A percentile compares a stretch with the other conserved stretches of the same genome.
Evolutionary conservation across 2,113 vertebrate genomes (phyloP).

Genomic region (Corythoichthys haematopterus): DNA sequence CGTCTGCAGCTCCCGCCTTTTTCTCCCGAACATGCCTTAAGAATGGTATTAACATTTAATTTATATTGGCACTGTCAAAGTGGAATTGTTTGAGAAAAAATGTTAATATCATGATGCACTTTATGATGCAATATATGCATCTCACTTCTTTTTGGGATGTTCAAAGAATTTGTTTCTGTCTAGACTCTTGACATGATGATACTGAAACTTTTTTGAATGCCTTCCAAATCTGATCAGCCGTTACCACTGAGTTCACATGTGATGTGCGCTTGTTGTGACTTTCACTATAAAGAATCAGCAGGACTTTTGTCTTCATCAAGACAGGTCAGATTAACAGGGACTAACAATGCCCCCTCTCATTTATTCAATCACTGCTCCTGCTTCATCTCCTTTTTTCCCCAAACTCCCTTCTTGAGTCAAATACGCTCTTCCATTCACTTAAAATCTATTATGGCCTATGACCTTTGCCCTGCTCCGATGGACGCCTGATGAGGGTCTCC

Average conservation of each 20-base stretch:
- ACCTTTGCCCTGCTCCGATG: slow-evolving; percentile 76
- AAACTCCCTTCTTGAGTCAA: slow-evolving; percentile 34
- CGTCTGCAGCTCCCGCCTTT: too few species aligned
- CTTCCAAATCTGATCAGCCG: slow-evolving; percentile 30
- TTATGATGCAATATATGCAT: background rate
- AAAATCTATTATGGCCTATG: slow-evolving; percentile 80
- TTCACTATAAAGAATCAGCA: slow-evolving; percentile 31
- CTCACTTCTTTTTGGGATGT: slow-evolving; percentile 4
- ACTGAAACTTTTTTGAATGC: slow-evolving; percentile 36
- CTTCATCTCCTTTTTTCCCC: slow-evolving; percentile 22
- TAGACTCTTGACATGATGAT: slow-evolving; percentile 60
- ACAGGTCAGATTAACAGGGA: slow-evolving; percentile 19
- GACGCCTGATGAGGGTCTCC: slow-evolving; percentile 76
- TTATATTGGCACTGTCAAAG: too few species aligned
- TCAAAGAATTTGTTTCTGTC: slow-evolving; percentile 47
- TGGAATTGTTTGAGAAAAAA: background rate
- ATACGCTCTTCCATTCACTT: slow-evolving; percentile 71
- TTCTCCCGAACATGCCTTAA: background rate
- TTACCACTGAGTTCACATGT: slow-evolving; percentile 9
- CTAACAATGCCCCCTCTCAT: slow-evolving; percentile 28
- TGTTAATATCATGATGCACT: background rate
- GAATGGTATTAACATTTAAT: background rate
- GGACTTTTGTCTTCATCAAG: slow-evolving; percentile 27
- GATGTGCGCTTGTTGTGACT: slow-evolving; percentile 22
- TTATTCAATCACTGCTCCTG: slow-evolving; percentile 74